Base-by-base conservation (phyloP, 2,797 vertebrate species). In the Clarias laeviceps region DNA sequence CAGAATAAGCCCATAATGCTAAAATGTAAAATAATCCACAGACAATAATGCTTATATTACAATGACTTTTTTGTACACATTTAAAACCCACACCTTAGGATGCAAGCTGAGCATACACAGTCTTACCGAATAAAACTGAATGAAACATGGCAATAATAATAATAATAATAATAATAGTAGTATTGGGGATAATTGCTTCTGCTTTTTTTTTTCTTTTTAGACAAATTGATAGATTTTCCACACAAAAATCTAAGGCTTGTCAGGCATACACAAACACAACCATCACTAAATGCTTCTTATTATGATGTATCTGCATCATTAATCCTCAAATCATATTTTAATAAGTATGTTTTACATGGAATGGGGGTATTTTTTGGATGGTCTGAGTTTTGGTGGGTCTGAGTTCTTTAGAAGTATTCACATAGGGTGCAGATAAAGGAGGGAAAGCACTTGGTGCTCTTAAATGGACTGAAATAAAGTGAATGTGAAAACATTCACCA, bases 381-480 rank as follows among this genome's bases (percentile, higher is more conserved):
- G 32, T 37, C 22, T 62, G 76, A n/a, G 12, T 37, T 61, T 61
- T 37, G 20, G 22, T 12, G 29, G 4, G 22, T 6, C 24, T 61
- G 54, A 59, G 57, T 61, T 78, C 76, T 22, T 34, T 59, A 34
- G 57, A 2, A 79, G 57, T 34, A 5, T 64, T 79, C 59, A n/a
- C 59, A n/a, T 61, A 37, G 15, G 76, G 57, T 32, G 37, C 22
- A n/a, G 57, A 79, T 79, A 9, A 62, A 77, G 57, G 54, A 11
- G 54, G 24, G 50, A 56, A 56, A 20, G 56, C 73, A 27, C 54
- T 7, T 56, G 14, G 22, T n/a, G 34, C 56, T 37, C 74, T 34
- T 78, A 59, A 78, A 78, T 61, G 6, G 20, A 29, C 56, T 78
- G 56, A 78, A 78, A 59, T 32, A n/a, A 74, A 54, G 14, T 7